Base-by-base conservation (phyloP, 1,140 invertebrate genomes). In the Oscheius sp. region DNA sequence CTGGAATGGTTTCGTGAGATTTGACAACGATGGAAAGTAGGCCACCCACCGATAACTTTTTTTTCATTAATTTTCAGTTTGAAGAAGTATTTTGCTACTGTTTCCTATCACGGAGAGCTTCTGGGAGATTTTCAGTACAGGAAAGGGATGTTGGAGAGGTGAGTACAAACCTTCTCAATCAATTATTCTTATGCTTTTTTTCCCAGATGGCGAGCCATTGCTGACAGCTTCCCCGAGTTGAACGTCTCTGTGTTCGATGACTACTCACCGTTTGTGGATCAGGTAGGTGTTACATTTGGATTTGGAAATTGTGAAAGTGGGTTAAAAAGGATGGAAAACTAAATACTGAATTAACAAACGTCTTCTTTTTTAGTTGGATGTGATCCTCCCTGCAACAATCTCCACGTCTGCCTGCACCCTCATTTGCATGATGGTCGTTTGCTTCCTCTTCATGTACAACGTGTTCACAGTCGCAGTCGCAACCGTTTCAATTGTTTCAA, bases 381-480 rank as follows among this genome's bases (percentile, higher is more conserved):
- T 77, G 7, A 81, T 87, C 13, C 71, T 86, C 20, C 80, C 82
- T 3, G 83, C 83, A 38, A 86, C 86, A 1, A 64, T 87, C 1
- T 84, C 85, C 59, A 83, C 86, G 7, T 82, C 86, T 20, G 80
- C 84, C 2, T 82, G 84, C 42, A 84, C 85, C 29, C 68, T 86
- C 1, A 79, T 80, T 18, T 84, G 81, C 36, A 85, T 87, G 82
- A 80, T 85, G 42, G 31, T 87, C 4, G 81, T 86, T 2, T 85
- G 86, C 13, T 77, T 83, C 34, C 52, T 87, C 31, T 86, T 87
- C 71, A 85, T 87, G 73, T 85, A 85, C 4, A 83, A 86, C 63
- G 76, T 86, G 18, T 76, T 85, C 38, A 79, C 85, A 28, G 80
- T 86, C 3, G 58, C 84, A 4, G 80, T 84, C 23, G 84, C 86